phyloP scores from a whole-genome alignment of 1,140 invertebrate genomes.

The Cotesia typhae region DNA sequence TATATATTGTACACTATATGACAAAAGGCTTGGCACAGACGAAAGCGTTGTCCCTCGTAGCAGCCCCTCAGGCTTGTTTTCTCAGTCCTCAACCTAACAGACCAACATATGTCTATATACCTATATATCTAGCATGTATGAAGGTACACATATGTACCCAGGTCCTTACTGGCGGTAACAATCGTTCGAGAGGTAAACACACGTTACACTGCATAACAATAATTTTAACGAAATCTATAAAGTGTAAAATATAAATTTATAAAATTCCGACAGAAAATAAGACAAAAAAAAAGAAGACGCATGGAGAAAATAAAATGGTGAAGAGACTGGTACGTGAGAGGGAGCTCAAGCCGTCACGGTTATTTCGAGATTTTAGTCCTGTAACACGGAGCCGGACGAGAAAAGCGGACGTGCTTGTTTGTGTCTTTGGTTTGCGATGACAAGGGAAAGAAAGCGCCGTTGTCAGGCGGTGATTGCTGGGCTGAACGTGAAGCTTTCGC shows the following conservation, averaged over 20 bases:
- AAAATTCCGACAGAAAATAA: not conserved
- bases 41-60: not conserved
- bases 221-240: not conserved
- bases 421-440: conserved; percentile 4
- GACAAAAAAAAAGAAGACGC: not conserved
- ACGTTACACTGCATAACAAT: conserved; percentile 20
- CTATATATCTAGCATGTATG: not conserved
- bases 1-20: not conserved
- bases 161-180: conserved; percentile 13
- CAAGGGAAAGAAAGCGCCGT: conserved; percentile 7
- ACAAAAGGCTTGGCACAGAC: not conserved
- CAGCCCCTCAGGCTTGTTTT: conserved; percentile 5
- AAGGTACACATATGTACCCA: not conserved
- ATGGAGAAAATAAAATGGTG: not conserved
- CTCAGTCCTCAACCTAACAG: not conserved
- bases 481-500: conserved; percentile 11
- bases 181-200: conserved; percentile 16
- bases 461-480: conserved; percentile 13
- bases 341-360: not conserved
- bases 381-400: conserved; percentile 13
- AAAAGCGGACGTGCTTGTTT: conserved; percentile 10
- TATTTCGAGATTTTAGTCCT: not conserved
- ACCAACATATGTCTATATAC: not conserved
- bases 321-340: not conserved
- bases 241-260: too few relatives aligned